Evolutionary conservation across 2,113 vertebrate species (phyloP).

Genomic region (Pachypanchax playfairii): DNA sequence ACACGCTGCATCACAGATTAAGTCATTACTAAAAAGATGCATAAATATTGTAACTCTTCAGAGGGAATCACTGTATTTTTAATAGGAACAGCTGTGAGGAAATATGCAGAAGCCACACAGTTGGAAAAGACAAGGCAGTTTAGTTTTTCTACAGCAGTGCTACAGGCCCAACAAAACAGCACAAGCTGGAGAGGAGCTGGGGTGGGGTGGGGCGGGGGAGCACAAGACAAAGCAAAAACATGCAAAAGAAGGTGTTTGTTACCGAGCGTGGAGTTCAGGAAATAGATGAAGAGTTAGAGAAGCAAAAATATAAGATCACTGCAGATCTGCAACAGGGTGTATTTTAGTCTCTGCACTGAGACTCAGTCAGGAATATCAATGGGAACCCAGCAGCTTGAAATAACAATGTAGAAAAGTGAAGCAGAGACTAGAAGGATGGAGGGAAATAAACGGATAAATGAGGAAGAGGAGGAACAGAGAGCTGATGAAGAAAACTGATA

Average conservation of each 20-base stretch:
- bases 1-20: background rate
- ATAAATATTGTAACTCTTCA: conserved; percentile 24
- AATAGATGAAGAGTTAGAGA: conserved; percentile 33
- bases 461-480: background rate
- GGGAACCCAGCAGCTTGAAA: conserved; percentile 19
- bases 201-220: conserved; percentile 4
- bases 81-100: conserved; percentile 21
- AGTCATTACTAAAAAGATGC: background rate
- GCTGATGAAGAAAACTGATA: conserved; percentile 47
- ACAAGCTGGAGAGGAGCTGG: conserved; percentile 20
- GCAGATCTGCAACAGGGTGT: conserved; percentile 44
- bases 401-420: conserved; percentile 23
- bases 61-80: conserved; percentile 27
- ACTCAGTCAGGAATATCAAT: too few species aligned
- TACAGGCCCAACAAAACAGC: conserved; percentile 21
- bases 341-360: conserved; percentile 50
- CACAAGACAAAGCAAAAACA: conserved; percentile 23
- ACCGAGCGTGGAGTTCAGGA: conserved; percentile 11
- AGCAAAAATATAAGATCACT: conserved; percentile 53
- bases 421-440: background rate
- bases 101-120: conserved; percentile 12
- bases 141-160: conserved; percentile 23
- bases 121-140: conserved; percentile 24
- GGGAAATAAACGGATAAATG: conserved; percentile 7
- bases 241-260: conserved; percentile 30